Evolutionary conservation across 2,113 vertebrate genomes (phyloP).

Genomic region (Scomber japonicus): DNA sequence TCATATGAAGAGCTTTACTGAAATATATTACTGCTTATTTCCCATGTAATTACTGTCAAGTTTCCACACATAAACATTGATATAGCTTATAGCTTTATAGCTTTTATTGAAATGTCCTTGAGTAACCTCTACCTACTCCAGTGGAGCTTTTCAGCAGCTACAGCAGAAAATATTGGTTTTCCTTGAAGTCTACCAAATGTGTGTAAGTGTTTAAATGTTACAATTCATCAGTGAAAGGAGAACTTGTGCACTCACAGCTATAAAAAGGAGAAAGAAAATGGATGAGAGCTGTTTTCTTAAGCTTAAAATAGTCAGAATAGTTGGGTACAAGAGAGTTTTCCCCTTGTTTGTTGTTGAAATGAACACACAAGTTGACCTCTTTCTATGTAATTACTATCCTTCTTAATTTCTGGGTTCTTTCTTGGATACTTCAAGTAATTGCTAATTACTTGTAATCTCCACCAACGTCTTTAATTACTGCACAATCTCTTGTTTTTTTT

Average conservation of each 20-base stretch:
- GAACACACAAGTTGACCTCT: constrained; percentile 11
- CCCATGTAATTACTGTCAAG: constrained; percentile 16
- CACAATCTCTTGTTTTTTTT: constrained; percentile 1
- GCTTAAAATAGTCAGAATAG: constrained; percentile 2
- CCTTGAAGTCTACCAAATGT: constrained; percentile 27
- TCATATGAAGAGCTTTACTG: not conserved
- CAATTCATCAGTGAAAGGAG: constrained; percentile 21
- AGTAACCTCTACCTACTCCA: constrained; percentile 32
- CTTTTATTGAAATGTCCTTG: constrained; percentile 22
- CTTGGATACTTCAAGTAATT: constrained; percentile 24
- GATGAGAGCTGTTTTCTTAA: not conserved
- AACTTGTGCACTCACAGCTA: not conserved
- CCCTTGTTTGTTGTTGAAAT: constrained; percentile 8
- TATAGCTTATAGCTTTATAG: not conserved
- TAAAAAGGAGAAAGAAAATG: not conserved
- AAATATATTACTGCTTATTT: constrained; percentile 31
- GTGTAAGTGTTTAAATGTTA: not conserved
- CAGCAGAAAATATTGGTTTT: constrained; percentile 29
- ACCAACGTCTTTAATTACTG: constrained; percentile 2
- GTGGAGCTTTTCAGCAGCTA: constrained; percentile 6
- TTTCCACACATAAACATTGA: constrained; percentile 3
- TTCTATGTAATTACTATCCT: constrained; percentile 28
- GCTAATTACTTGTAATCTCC: constrained; percentile 14
- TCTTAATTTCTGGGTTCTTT: constrained; percentile 28
- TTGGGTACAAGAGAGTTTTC: not conserved